These are phyloP conservation scores for Eucriotettix oculatus DNA, from an alignment of 2,888 invertebrate species.

Conservation along the genomic window DNA sequence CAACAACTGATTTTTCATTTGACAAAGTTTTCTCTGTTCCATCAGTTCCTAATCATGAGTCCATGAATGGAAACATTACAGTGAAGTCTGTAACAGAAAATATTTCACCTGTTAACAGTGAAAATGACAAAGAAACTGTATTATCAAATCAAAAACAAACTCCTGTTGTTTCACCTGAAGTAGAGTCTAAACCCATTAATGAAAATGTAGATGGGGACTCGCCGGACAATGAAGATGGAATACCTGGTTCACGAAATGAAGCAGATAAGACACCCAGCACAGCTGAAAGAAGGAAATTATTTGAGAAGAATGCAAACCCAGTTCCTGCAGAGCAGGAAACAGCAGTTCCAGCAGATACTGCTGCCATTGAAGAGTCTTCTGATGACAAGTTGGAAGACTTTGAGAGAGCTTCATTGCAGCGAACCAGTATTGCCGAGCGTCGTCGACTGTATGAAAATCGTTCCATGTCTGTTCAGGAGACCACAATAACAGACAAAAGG, in stretches of 20 bases:
- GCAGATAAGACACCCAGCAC: constrained; percentile 59
- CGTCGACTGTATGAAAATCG: constrained; percentile 61
- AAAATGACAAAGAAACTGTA: not conserved
- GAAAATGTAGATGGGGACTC: not conserved
- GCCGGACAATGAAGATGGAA: not conserved
- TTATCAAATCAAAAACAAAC: not conserved
- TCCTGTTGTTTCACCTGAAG: constrained; percentile 4
- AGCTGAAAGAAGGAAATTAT: constrained; percentile 60
- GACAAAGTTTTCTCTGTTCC: constrained; percentile 72
- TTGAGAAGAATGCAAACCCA: constrained; percentile 28
- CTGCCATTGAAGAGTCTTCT: not conserved
- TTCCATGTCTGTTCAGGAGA: constrained; percentile 46
- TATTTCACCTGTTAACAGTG: not conserved
- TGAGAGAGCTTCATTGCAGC: constrained; percentile 11
- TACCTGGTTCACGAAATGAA: not conserved
- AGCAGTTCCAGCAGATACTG: not conserved
- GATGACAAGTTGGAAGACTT: constrained; percentile 12
- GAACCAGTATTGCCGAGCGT: constrained; percentile 53
- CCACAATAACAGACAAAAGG: constrained; percentile 5
- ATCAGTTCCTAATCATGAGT: constrained; percentile 38
- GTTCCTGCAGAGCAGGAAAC: not conserved
- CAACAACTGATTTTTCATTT: constrained; percentile 38
- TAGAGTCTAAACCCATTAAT: constrained; percentile 4
- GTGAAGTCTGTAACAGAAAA: too few species aligned
- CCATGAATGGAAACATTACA: not conserved